These are phyloP conservation scores for Dyspetes luteomarginatus DNA, from an alignment of 2,888 invertebrate genomes.

Conservation along the genomic window DNA sequence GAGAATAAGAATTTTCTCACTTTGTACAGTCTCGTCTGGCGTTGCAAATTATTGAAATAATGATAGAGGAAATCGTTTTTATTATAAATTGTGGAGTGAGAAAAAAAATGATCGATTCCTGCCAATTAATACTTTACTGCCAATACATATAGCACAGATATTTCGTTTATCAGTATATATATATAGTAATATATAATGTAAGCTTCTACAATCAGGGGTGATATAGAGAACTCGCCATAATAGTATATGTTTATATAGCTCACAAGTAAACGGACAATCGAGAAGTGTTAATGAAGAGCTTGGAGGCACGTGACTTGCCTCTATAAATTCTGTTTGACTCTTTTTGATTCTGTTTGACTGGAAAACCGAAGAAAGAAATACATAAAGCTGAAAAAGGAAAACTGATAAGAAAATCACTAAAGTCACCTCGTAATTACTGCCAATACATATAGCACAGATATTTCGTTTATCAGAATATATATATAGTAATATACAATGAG, in stretches of 20 bases:
- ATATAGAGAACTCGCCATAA: not conserved
- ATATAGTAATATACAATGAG: not conserved
- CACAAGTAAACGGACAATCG: not conserved
- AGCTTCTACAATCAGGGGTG: too few relatives aligned
- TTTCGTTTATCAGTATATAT: not conserved
- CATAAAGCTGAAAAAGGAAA: conserved; percentile 11
- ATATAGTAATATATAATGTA: not conserved
- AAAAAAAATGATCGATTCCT: too few relatives aligned
- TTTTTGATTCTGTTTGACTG: conserved; percentile 11
- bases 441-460: not conserved
- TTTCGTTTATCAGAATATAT: not conserved
- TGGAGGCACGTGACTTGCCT: not conserved
- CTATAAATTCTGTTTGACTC: not conserved
- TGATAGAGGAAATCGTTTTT: conserved; percentile 39
- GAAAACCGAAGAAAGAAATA: conserved; percentile 35
- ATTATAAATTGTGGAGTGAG: not conserved
- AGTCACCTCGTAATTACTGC: not conserved
- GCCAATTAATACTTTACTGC: too few relatives aligned
- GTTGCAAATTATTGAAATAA: conserved; percentile 16
- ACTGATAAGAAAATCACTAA: conserved; percentile 37
- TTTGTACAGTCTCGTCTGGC: not conserved
- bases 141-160: not conserved
- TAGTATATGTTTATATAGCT: not conserved
- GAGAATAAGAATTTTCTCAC: conserved; percentile 15
- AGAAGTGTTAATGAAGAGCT: too few relatives aligned